Base-by-base conservation (phyloP, 2,797 vertebrate species). In the Pipistrellus pipistrellus region DNA sequence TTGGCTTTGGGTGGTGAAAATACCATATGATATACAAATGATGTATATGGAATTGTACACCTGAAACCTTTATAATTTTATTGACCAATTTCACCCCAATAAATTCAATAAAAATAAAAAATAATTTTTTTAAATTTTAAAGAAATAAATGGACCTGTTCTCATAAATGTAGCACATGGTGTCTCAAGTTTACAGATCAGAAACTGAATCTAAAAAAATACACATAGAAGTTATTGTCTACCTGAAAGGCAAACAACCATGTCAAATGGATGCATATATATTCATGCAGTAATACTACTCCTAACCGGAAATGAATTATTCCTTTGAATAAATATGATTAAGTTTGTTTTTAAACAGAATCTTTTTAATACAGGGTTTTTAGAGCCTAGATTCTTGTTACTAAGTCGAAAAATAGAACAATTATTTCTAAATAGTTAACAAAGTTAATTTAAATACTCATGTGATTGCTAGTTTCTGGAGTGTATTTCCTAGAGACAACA, bases 131-230 rank as follows among this genome's bases (percentile, higher is more conserved):
- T 7, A 14, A 71, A 71, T 23, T 38, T 38, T 69, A 12, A 69
- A 77, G 30, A 92, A 95, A 90, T 46, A 90, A 83, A 94, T 48
- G 15, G 3, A 88, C 73, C 27, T 89, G 15, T 75, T 96, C 71
- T 96, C 66, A 88, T 72, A 80, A 75, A 86, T n/a, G 5, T 55
- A 57, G 30, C 25, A 83, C 30, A 94, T 76, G 14, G 66, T 91
- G 32, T 94, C 35, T n/a, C 75, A 96, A 82, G n/a, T 84, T 96
- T 78, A 89, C 85, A 73, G 88, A 95, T 59, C 6, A 94, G n/a
- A 57, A 85, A 62, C 20, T 95, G 32, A 85, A 87, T 41, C 68
- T 81, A 81, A 76, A 85, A 89, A 8, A 30, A 12, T 73, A 72
- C 11, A 55, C 27, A 75, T 4, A 69, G 27, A 46, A 83, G 44